Evolutionary conservation across 2,797 vertebrate genomes (phyloP).

Genomic region (Alosa sapidissima): DNA sequence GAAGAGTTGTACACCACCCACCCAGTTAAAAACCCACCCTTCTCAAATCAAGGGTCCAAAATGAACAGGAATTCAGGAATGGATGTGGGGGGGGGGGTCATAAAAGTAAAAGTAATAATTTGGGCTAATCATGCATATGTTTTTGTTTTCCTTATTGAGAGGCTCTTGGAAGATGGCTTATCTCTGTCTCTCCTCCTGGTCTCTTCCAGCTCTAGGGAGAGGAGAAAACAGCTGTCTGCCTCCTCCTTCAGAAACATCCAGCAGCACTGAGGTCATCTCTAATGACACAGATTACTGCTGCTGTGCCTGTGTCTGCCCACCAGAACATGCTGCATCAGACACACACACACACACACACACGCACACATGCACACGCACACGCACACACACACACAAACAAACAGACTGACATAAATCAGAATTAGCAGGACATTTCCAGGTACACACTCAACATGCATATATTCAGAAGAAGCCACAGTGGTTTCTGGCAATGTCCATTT

Average conservation of each 20-base stretch:
- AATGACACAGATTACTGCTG: slow-evolving; percentile 54
- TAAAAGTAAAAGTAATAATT: slow-evolving; percentile 32
- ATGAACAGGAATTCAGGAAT: slow-evolving; percentile 21
- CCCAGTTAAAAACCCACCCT: not conserved
- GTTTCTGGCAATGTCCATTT: not conserved
- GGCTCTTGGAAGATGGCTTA: not conserved
- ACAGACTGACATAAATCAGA: not conserved
- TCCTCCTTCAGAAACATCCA: slow-evolving; percentile 46
- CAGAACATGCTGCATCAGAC: slow-evolving; percentile 24
- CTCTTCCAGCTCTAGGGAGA: slow-evolving; percentile 21
- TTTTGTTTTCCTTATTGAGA: not conserved
- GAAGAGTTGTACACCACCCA: not conserved
- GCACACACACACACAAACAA: not conserved
- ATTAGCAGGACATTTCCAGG: too few species aligned
- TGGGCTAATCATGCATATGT: slow-evolving; percentile 23
- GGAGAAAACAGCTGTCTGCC: slow-evolving; percentile 37
- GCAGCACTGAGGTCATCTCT: slow-evolving; percentile 54
- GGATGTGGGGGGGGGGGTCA: not conserved
- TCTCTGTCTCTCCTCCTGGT: not conserved
- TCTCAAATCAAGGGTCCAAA: not conserved
- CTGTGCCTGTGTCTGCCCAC: slow-evolving; percentile 30
- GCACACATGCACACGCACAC: not conserved
- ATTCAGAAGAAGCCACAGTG: not conserved
- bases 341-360: not conserved
- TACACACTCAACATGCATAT: not conserved